Conservation (phyloP, 2,797 vertebrate genomes). For the Bradypodion pumilum region DNA sequence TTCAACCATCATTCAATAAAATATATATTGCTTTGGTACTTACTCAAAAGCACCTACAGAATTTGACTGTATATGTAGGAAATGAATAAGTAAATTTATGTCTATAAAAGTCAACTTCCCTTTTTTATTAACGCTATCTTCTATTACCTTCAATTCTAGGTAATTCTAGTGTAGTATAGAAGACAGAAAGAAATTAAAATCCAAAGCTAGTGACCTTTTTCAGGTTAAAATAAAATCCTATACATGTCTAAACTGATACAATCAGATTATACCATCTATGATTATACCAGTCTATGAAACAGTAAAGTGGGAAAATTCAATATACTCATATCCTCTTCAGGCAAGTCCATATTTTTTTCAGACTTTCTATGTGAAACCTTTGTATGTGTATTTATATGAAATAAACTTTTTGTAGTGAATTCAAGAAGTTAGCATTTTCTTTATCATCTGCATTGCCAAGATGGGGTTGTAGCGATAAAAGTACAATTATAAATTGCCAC, state of each 20-base stretch:
- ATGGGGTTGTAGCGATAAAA: conserved; percentile 18
- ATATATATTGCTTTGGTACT: conserved; percentile 70
- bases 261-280: conserved; percentile 76
- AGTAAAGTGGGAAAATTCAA: conserved; percentile 75
- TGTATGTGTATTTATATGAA: conserved; percentile 71
- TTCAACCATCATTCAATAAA: conserved; percentile 73
- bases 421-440: conserved; percentile 51
- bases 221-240: conserved; percentile 81
- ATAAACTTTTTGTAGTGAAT: conserved; percentile 74
- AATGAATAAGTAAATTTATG: conserved; percentile 76
- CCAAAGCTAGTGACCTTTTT: conserved; percentile 75
- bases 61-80: conserved; percentile 69
- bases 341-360: conserved; percentile 75
- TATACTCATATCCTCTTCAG: conserved; percentile 73
- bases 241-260: conserved; percentile 73
- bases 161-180: conserved; percentile 64
- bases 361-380: conserved; percentile 66
- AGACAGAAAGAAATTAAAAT: conserved; percentile 76
- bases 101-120: conserved; percentile 72
- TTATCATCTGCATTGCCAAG: conserved; percentile 23
- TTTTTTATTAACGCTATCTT: conserved; percentile 76
- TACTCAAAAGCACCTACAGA: conserved; percentile 70
- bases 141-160: conserved; percentile 64
- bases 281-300: conserved; percentile 74
- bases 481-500: conserved; percentile 46